Conservation (phyloP, 2,888 invertebrate species). For the Zaprionus bogoriensis region DNA sequence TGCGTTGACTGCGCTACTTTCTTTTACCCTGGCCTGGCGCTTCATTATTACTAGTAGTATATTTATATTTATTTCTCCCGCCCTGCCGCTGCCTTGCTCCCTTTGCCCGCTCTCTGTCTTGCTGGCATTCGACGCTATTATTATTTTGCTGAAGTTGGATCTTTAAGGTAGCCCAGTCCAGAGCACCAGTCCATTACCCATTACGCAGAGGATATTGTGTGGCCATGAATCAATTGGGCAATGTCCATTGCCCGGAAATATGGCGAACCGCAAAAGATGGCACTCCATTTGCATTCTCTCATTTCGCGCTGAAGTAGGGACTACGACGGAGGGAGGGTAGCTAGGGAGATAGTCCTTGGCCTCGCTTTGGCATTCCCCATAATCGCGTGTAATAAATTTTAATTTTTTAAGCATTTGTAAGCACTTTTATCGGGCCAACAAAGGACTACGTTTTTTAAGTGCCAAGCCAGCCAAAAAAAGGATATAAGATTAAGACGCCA, state of each 20-base stretch:
- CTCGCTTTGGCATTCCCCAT: slow-evolving; percentile 27
- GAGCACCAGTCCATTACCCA: slow-evolving; percentile 50
- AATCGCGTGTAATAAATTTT: slow-evolving; percentile 80
- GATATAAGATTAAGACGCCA: slow-evolving; percentile 75
- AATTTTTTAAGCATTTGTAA: slow-evolving; percentile 80
- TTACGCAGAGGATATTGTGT: slow-evolving; percentile 77
- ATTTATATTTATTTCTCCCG: slow-evolving; percentile 60
- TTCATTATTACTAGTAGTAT: slow-evolving; percentile 73
- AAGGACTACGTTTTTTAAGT: slow-evolving; percentile 71
- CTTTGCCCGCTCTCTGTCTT: slow-evolving; percentile 1
- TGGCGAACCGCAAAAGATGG: slow-evolving; percentile 57
- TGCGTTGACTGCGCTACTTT: slow-evolving; percentile 65
- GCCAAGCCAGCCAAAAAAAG: slow-evolving; percentile 64
- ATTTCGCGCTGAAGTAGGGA: background rate
- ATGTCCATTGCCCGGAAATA: slow-evolving; percentile 71
- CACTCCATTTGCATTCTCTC: slow-evolving; percentile 61
- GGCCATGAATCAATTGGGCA: slow-evolving; percentile 76
- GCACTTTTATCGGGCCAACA: slow-evolving; percentile 75
- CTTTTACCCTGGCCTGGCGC: slow-evolving; percentile 50
- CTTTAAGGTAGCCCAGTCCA: slow-evolving; percentile 68
- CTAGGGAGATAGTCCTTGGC: slow-evolving; percentile 5
- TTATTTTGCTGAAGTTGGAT: slow-evolving; percentile 64
- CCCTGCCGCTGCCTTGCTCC: slow-evolving; percentile 34
- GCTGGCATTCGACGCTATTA: slow-evolving; percentile 34
- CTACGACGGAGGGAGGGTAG: background rate